Evolutionary conservation across 2,888 invertebrate genomes (phyloP).

Genomic region (Cotesia congregata): DNA sequence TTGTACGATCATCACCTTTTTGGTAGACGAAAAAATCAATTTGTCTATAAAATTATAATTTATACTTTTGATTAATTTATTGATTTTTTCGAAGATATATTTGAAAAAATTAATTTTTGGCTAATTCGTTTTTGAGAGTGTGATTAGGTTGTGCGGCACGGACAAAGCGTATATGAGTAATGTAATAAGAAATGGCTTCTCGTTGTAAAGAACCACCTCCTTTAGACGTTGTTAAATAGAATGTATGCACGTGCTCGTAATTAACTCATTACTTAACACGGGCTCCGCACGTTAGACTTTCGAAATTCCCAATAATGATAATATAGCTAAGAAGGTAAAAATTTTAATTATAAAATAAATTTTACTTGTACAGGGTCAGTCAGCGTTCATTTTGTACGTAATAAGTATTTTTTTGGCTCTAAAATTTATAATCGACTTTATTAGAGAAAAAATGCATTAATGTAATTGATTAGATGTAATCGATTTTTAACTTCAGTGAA

Average conservation of each 20-base stretch:
- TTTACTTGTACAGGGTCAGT: no score
- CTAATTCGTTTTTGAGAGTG: background rate
- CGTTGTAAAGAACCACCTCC: conserved; percentile 42
- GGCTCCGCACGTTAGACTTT: conserved; percentile 38
- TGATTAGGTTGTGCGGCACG: background rate
- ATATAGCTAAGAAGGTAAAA: no score
- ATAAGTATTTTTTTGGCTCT: no score
- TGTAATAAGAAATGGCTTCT: conserved; percentile 45
- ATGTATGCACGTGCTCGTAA: conserved; percentile 57
- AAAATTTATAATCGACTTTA: no score
- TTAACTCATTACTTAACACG: conserved; percentile 57
- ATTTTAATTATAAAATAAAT: no score
- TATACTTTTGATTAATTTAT: background rate
- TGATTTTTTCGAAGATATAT: background rate
- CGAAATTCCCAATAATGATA: conserved; percentile 21
- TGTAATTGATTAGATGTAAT: no score
- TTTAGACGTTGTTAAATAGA: conserved; percentile 28
- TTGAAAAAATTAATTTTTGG: background rate
- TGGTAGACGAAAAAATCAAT: background rate
- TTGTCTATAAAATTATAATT: background rate
- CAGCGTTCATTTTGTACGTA: no score
- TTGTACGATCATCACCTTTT: background rate
- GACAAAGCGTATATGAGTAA: conserved; percentile 24
- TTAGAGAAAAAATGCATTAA: no score
- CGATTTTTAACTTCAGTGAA: no score